A percentile compares a stretch with the other conserved stretches of the same genome.
phyloP scores from a whole-genome alignment of 2,113 vertebrate genomes.

The Gymnocephalus cernua region DNA sequence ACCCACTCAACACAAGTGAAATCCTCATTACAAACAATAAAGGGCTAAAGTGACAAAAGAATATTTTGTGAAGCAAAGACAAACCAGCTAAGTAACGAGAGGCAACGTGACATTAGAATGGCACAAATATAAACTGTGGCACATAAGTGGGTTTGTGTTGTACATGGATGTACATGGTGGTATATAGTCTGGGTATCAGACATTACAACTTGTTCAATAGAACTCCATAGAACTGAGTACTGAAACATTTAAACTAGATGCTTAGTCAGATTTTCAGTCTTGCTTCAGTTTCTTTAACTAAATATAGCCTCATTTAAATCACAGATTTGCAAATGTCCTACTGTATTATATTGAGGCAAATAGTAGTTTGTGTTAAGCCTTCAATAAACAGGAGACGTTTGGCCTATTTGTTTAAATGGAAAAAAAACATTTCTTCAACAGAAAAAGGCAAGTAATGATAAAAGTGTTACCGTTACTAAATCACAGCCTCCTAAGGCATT shows the following conservation, averaged over 20 bases:
- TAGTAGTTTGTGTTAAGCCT: background rate
- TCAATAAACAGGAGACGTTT: background rate
- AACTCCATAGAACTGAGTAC: background rate
- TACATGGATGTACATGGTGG: background rate
- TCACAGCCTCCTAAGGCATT: background rate
- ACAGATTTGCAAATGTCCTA: background rate
- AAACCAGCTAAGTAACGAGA: constrained; percentile 15
- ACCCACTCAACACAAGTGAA: constrained; percentile 83
- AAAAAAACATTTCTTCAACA: background rate
- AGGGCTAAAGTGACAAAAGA: constrained; percentile 30
- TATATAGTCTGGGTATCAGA: background rate
- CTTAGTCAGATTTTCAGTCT: background rate
- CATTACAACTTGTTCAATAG: background rate
- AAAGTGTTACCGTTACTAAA: background rate
- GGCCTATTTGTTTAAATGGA: background rate
- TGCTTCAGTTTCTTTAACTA: constrained; percentile 7
- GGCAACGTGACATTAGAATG: constrained; percentile 11
- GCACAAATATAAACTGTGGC: constrained; percentile 38
- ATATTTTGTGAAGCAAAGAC: constrained; percentile 18
- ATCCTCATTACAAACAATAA: constrained; percentile 76
- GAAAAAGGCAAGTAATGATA: background rate
- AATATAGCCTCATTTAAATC: background rate
- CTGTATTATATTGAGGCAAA: background rate
- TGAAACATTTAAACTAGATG: constrained; percentile 2
- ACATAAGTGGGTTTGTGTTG: constrained; percentile 13